Evolutionary conservation across 1,140 invertebrate genomes (phyloP), one percentile per base, ranked within the genome.

Genomic region (Lepidurus couesii): DNA sequence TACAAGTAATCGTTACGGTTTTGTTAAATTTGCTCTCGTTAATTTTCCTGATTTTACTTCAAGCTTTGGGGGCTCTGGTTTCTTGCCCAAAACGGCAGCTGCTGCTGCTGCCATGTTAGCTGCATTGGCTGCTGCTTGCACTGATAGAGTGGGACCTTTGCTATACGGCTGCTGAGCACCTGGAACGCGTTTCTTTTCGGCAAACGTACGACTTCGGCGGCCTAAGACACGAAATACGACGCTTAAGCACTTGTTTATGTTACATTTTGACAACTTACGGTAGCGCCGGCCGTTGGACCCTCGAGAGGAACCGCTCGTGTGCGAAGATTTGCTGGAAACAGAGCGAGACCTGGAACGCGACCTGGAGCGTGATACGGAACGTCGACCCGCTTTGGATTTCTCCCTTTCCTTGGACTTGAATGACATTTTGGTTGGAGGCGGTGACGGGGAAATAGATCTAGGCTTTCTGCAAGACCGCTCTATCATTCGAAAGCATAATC

Each of bases 291-390:
- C 53, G 21, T 21, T 65, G 21, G 53, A 65, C 53, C 53, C 53
- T 65, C 13, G 53, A 13, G 53, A 13, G 21, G 53, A 65, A 13
- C 53, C 53, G 21, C 53, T 65, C 53, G 53, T 65, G 53, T 65
- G 53, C 53, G 53, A 65, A 44, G 75, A 45, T 9, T 77, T 74
- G 9, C 73, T 79, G 26, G 78, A 74, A 13, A 34, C 78, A 44
- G 78, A 75, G 42, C 73, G 78, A 6, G 65, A 26, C 34, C 65
- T 77, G 44, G 78, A 75, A 21, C 26, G 78, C 44, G 78, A 79
- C 43, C 78, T 65, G 73, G 53, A 73, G 34, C 65, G 65, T 75
- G 73, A 79, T 77, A 43, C 43, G 24, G 78, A 79, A 45, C 74
- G 78, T 11, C 53, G 78, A 79, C 42, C 78, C 16, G 44, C 65